A percentile compares a stretch with the other conserved stretches of the same genome.
Evolutionary conservation across 2,888 invertebrate genomes (phyloP).

Genomic region (Rhopalosiphum nymphaeae): DNA sequence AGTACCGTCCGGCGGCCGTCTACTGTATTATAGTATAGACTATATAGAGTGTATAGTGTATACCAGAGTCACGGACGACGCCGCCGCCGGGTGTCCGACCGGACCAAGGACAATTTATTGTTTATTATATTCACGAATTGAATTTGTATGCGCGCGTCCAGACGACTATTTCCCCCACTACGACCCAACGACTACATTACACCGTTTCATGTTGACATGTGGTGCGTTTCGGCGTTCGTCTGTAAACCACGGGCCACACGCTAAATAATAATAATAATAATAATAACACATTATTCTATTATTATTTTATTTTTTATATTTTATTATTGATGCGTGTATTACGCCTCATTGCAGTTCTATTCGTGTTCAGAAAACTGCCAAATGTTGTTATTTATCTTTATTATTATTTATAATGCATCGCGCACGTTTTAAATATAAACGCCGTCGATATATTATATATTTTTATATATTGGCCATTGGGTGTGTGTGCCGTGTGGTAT

Average conservation of each 20-base stretch:
- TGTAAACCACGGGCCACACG: neutral
- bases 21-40: neutral
- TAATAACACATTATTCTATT: neutral
- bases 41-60: neutral
- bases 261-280: neutral
- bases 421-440: neutral
- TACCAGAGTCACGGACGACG: neutral
- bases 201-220: neutral
- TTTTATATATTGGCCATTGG: neutral
- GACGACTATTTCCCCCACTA: neutral
- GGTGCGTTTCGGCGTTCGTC: neutral
- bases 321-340: neutral
- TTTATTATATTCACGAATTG: conserved; percentile 5
- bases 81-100: neutral
- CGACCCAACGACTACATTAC: neutral
- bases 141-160: neutral
- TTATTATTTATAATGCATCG: neutral
- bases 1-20: neutral
- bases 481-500: neutral
- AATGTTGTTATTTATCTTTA: neutral
- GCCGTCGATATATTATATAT: neutral
- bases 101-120: conserved; percentile 37
- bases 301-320: neutral
- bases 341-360: neutral
- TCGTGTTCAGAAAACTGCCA: neutral